Base-by-base conservation (phyloP, 2,888 invertebrate species). In the Drosophila paranaensis region DNA sequence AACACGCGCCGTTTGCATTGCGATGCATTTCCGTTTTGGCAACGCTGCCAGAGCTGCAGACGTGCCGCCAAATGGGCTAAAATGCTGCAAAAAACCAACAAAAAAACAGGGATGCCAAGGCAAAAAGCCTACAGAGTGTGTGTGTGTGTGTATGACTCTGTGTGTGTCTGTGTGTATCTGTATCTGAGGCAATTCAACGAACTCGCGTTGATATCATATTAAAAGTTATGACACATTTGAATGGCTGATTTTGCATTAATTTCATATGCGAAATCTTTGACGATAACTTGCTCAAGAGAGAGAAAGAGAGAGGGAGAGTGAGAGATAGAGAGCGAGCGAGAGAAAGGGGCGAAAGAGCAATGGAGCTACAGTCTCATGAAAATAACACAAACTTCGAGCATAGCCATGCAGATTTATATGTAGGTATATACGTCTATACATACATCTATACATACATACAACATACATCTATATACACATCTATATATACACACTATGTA, bases 1-100 rank as follows among this genome's bases (percentile, higher is more conserved):
- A 73, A 69, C 81, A 79, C 77, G 77, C 76, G 80, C 80, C 70
- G 57, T 55, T 67, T 55, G 60, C 61, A 71, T 66, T 66, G 67
- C 74, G 48, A 60, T 84, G 88, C 88, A 84, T 82, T 84, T 84
- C 83, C 88, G 83, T 88, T 84, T 83, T 83, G 83, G 86, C 86
- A 88, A 50, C 74, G 67, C 27, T 50, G 63, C 57, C 68, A 62
- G 61, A 54, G 60, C 48, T 62, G 71, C 71, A 51, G 40, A 56
- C 60, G 53, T 54, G 51, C 69, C 40, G 55, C 57, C 62, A 69
- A 69, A 55, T 57, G 51, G 51, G 51, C 56, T 53, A 45, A 65
- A 60, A 46, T 54, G 51, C n/a, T 60, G 60, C 48, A 11, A 51
- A 30, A 30, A 5, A 30, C 30, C n/a, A 5, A 39, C 6, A 46